Percentiles rank a stretch among this genome's conserved stretches.
These are phyloP conservation scores for Nemopilema nomurai DNA, from an alignment of 30 jellyfish, hydroid and myxozoan genomes.

Conservation along the genomic window DNA sequence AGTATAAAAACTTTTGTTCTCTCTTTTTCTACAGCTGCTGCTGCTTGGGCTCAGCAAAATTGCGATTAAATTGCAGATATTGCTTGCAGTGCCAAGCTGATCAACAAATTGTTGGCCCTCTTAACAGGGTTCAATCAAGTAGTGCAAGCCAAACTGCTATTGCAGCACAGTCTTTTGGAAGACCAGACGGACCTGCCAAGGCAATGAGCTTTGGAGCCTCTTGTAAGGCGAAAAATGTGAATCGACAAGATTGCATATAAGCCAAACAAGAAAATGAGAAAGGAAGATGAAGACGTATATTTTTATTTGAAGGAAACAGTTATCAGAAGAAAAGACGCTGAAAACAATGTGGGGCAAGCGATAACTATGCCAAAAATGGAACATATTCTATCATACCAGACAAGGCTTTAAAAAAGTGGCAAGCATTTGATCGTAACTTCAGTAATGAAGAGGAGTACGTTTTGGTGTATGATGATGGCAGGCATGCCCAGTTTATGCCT, in stretches of 20 bases:
- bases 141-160: background rate
- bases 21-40: no score
- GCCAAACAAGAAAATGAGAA: conserved; percentile 8
- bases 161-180: conserved; percentile 36
- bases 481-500: no score
- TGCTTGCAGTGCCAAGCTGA: conserved; percentile 7
- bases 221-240: conserved; percentile 33
- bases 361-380: no score
- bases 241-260: conserved; percentile 19
- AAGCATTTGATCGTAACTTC: no score
- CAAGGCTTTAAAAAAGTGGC: no score
- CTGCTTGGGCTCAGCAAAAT: background rate
- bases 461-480: no score
- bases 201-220: conserved; percentile 27
- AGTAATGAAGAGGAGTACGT: no score
- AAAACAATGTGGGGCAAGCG: conserved; percentile 44
- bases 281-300: background rate
- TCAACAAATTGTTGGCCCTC: background rate
- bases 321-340: conserved; percentile 19
- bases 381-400: no score
- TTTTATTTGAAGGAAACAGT: conserved; percentile 28
- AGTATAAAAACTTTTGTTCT: background rate
- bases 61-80: background rate
- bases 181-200: conserved; percentile 14
- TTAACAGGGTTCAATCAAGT: background rate